A percentile compares a stretch with the other conserved stretches of the same genome.
Evolutionary conservation across 2,113 vertebrate species (phyloP).

Genomic region (Hiodon tergisus): DNA sequence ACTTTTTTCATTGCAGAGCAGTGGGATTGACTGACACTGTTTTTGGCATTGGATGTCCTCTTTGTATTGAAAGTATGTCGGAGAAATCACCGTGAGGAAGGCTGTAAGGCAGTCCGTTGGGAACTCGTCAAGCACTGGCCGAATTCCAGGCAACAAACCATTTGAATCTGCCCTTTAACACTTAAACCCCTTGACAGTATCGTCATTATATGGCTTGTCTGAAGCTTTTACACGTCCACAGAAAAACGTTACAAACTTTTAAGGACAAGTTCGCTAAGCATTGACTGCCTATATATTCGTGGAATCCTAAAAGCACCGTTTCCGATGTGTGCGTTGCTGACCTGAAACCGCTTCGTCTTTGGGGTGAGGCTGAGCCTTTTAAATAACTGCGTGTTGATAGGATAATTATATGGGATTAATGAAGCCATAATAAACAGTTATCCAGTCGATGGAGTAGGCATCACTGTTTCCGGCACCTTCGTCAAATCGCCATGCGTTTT

Average conservation of each 20-base stretch:
- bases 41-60: conserved; percentile 41
- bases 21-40: conserved; percentile 21
- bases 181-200: not conserved
- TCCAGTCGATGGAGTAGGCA: not conserved
- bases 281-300: not conserved
- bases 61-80: conserved; percentile 4
- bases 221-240: conserved; percentile 1
- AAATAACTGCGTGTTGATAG: conserved; percentile 33
- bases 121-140: not conserved
- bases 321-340: not conserved
- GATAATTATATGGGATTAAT: conserved; percentile 25
- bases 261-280: not conserved
- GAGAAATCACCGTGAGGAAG: not conserved
- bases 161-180: not conserved
- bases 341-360: not conserved
- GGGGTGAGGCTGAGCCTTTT: conserved; percentile 2
- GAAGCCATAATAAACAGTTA: not conserved
- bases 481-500: conserved; percentile 6
- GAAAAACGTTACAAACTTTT: not conserved
- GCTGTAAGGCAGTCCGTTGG: not conserved
- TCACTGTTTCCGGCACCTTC: not conserved
- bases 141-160: not conserved
- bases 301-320: not conserved
- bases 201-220: not conserved
- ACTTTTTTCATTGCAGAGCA: conserved; percentile 44